Percentiles rank a stretch among this genome's conserved stretches.
These are phyloP conservation scores for Aricia artaxerxes DNA, from an alignment of 2,888 invertebrate species.

Conservation along the genomic window DNA sequence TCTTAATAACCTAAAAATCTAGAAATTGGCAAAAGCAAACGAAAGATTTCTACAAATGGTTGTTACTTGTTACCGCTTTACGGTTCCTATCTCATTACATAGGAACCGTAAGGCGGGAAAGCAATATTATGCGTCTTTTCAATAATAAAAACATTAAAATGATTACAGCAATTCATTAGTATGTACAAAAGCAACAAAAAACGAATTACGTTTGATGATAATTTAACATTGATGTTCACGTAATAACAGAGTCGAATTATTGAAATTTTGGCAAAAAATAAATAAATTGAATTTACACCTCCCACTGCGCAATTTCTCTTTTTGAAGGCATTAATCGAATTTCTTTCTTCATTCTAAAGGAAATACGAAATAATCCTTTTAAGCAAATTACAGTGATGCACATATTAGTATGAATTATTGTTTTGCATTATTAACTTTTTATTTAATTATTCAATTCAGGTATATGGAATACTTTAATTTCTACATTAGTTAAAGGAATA, in stretches of 20 bases:
- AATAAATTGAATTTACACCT: background rate
- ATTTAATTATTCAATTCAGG: no score
- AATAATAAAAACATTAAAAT: conserved; percentile 14
- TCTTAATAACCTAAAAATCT: no score
- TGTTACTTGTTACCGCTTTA: no score
- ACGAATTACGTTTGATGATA: background rate
- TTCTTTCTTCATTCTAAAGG: background rate
- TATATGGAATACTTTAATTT: no score
- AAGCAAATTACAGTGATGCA: background rate
- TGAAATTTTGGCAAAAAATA: background rate
- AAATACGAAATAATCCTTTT: background rate
- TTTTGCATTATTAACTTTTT: no score
- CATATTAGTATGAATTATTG: background rate
- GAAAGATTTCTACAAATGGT: background rate
- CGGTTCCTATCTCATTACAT: no score
- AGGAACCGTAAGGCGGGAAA: background rate
- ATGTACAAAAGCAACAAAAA: background rate
- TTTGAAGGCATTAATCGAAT: background rate
- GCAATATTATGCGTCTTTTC: background rate
- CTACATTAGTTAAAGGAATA: no score
- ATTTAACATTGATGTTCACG: conserved; percentile 6
- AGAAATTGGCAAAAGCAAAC: no score
- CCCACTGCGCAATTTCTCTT: background rate
- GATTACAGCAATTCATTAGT: background rate
- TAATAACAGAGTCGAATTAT: background rate